Percentiles rank a stretch among this genome's conserved stretches.
These are phyloP conservation scores for Heliangelus exortis DNA, from an alignment of 2,797 vertebrate genomes.

Conservation along the genomic window DNA sequence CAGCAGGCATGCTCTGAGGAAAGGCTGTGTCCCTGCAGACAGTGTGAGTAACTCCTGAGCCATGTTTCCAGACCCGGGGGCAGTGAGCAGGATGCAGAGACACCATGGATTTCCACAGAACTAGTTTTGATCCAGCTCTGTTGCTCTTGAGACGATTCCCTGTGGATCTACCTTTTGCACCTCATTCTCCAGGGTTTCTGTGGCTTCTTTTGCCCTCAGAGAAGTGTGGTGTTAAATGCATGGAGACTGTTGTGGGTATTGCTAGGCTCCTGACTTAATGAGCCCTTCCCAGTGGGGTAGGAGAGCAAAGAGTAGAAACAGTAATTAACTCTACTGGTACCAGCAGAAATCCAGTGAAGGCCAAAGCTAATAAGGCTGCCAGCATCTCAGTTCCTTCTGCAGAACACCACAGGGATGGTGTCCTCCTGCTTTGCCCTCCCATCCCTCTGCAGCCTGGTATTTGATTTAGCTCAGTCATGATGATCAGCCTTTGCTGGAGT, in stretches of 20 bases:
- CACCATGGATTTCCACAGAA: background rate
- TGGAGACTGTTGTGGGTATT: background rate
- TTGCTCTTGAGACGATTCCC: background rate
- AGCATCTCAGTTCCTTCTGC: rapidly evolving
- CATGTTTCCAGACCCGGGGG: background rate
- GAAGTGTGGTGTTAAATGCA: background rate
- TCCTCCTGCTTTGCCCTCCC: background rate
- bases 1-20: background rate
- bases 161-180: background rate
- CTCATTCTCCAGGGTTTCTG: background rate
- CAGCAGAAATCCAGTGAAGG: background rate
- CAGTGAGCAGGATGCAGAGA: background rate
- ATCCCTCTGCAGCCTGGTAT: background rate
- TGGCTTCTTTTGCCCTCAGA: background rate
- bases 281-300: background rate
- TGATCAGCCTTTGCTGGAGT: background rate
- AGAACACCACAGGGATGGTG: background rate
- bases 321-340: background rate
- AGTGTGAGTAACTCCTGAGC: background rate
- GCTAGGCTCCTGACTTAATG: background rate
- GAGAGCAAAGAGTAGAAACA: background rate
- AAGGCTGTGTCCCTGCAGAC: background rate
- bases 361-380: background rate
- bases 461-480: rapidly evolving
- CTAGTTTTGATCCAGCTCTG: background rate